Conservation (phyloP, 1,140 invertebrate genomes). For the Dendrolimus punctatus region DNA sequence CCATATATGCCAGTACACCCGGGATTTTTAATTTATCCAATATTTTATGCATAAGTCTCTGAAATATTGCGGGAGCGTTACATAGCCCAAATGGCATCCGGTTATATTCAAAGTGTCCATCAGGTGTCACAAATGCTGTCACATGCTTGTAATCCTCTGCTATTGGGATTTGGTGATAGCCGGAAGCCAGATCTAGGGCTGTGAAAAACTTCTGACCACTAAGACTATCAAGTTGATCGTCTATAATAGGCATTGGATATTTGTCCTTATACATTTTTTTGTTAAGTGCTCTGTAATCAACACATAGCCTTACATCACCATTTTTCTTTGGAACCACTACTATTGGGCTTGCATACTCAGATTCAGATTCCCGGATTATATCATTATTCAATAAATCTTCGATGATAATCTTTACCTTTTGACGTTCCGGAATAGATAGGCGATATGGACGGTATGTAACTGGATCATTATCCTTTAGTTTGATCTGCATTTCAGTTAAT, state of each 20-base stretch:
- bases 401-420: constrained; percentile 21
- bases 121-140: constrained; percentile 21
- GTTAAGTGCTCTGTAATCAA: constrained; percentile 34
- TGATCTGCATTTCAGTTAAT: constrained; percentile 19
- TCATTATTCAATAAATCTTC: constrained; percentile 16
- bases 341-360: constrained; percentile 30
- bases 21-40: constrained; percentile 8
- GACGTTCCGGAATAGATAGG: constrained; percentile 14
- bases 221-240: constrained; percentile 41
- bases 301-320: constrained; percentile 29
- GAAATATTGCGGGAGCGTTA: constrained; percentile 18
- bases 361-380: constrained; percentile 23
- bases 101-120: constrained; percentile 15
- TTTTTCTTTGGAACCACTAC: constrained; percentile 32
- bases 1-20: constrained; percentile 9
- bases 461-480: constrained; percentile 18
- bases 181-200: constrained; percentile 20
- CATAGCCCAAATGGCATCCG: constrained; percentile 17
- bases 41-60: constrained; percentile 20
- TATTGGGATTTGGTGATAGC: constrained; percentile 33
- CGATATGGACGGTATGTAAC: constrained; percentile 15
- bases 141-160: constrained; percentile 16
- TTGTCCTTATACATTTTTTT: constrained; percentile 26
- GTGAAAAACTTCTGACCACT: no score
- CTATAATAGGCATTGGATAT: constrained; percentile 39